Percentiles rank a stretch among this genome's conserved stretches.
phyloP scores from a whole-genome alignment of 92 coral and sea anemone species.

The Paragorgia papillata region DNA sequence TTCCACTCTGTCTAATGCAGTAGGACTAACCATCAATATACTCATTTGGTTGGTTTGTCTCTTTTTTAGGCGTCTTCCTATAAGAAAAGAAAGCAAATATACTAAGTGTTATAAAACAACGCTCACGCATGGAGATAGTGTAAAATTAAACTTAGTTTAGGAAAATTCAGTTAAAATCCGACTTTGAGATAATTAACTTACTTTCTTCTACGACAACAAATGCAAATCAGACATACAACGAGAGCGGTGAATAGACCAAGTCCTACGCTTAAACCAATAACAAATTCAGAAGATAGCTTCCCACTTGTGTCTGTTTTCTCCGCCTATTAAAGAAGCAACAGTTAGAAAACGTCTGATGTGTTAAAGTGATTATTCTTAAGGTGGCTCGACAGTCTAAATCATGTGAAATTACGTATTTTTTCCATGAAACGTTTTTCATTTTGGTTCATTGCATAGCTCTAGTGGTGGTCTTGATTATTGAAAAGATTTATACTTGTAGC shows the following conservation, averaged over 20 bases:
- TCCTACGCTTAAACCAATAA: constrained; percentile 11
- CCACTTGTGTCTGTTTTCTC: not conserved
- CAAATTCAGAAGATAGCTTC: not conserved
- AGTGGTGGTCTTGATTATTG: too few relatives aligned
- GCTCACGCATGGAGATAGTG: too few relatives aligned
- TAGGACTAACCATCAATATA: constrained; percentile 23
- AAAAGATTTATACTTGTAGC: too few relatives aligned
- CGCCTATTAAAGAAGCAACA: not conserved
- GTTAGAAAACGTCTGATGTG: not conserved
- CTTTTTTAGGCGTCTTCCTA: not conserved
- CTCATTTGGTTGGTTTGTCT: not conserved
- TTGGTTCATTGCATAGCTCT: too few relatives aligned
- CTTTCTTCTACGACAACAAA: constrained; percentile 14
- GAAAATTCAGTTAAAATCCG: too few relatives aligned
- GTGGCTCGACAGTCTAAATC: too few relatives aligned
- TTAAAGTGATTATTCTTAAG: too few relatives aligned
- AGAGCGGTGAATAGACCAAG: not conserved
- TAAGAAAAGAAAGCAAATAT: not conserved
- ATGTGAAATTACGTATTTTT: too few relatives aligned
- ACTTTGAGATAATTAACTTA: too few relatives aligned
- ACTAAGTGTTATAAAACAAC: not conserved
- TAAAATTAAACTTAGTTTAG: too few relatives aligned
- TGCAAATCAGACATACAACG: constrained; percentile 7
- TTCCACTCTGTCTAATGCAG: too few relatives aligned
- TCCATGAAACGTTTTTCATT: too few relatives aligned